These are phyloP conservation scores for Triops cancriformis DNA, from an alignment of 1,140 invertebrate species.

Conservation along the genomic window DNA sequence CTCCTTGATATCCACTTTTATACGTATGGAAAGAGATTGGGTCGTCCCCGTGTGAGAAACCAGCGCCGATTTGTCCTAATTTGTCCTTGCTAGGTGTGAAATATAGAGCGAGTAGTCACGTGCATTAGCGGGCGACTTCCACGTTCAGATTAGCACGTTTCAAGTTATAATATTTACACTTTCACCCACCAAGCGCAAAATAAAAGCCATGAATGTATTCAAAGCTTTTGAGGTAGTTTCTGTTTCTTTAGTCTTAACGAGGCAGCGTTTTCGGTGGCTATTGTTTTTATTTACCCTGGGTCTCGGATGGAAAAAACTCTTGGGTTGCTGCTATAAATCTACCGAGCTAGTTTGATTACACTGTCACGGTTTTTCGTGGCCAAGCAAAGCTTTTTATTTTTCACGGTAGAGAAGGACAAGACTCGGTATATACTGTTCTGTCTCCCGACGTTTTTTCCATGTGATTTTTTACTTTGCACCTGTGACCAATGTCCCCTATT, in stretches of 20 bases:
- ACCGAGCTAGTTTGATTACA: not conserved
- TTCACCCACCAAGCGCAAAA: too few species aligned
- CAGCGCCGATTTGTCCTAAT: not conserved
- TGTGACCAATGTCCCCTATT: not conserved
- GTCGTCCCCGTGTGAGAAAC: not conserved
- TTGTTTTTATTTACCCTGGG: not conserved
- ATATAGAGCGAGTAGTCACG: not conserved
- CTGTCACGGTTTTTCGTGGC: not conserved
- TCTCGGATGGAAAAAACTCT: not conserved
- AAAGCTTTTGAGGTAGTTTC: not conserved
- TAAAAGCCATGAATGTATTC: not conserved
- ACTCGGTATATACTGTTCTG: not conserved
- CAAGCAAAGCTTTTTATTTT: not conserved
- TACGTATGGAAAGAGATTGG: not conserved
- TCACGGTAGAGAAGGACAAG: not conserved
- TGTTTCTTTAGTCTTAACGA: not conserved
- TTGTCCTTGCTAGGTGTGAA: not conserved
- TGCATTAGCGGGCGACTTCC: not conserved
- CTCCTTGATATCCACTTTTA: not conserved
- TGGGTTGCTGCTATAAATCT: not conserved
- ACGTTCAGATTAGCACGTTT: not conserved
- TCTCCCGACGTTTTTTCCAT: not conserved
- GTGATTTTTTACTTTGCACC: not conserved
- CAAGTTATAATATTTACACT: too few species aligned
- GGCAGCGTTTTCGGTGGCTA: not conserved